These are phyloP conservation scores for Lacanobia oleracea DNA, from an alignment of 2,888 invertebrate species.

Conservation along the genomic window DNA sequence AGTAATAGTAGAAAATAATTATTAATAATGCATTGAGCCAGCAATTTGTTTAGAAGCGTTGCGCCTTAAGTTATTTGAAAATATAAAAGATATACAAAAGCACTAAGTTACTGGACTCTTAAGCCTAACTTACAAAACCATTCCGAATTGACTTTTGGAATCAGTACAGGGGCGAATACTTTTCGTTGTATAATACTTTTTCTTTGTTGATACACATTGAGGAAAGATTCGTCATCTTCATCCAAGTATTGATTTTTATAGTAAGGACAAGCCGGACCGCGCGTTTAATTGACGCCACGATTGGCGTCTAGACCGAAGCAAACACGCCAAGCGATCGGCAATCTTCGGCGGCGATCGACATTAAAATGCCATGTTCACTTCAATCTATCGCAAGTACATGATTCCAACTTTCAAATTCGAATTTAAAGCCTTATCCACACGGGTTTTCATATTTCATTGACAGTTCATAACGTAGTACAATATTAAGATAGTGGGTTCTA, in stretches of 20 bases:
- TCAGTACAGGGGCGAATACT: not conserved
- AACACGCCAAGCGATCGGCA: not conserved
- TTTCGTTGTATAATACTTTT: constrained; percentile 46
- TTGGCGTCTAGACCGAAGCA: not conserved
- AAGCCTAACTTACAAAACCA: constrained; percentile 67
- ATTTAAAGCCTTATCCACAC: constrained; percentile 62
- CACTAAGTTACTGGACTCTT: constrained; percentile 80
- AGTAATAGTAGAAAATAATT: constrained; percentile 68
- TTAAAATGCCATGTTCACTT: not conserved
- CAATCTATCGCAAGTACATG: not conserved
- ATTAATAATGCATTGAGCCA: constrained; percentile 83
- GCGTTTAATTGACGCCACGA: not conserved
- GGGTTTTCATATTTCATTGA: constrained; percentile 47
- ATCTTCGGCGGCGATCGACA: too few species aligned
- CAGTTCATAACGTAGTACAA: constrained; percentile 46
- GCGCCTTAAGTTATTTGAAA: constrained; percentile 71
- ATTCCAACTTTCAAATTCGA: constrained; percentile 47
- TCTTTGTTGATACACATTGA: not conserved
- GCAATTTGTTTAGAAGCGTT: constrained; percentile 80
- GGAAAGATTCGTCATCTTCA: not conserved
- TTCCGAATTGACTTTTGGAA: constrained; percentile 50
- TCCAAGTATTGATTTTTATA: not conserved
- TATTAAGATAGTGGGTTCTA: constrained; percentile 37
- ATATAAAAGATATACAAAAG: constrained; percentile 75
- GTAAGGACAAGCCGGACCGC: not conserved